phyloP scores from a whole-genome alignment of 64 coral and sea anemone genomes.

The Stylophora pistillata region DNA sequence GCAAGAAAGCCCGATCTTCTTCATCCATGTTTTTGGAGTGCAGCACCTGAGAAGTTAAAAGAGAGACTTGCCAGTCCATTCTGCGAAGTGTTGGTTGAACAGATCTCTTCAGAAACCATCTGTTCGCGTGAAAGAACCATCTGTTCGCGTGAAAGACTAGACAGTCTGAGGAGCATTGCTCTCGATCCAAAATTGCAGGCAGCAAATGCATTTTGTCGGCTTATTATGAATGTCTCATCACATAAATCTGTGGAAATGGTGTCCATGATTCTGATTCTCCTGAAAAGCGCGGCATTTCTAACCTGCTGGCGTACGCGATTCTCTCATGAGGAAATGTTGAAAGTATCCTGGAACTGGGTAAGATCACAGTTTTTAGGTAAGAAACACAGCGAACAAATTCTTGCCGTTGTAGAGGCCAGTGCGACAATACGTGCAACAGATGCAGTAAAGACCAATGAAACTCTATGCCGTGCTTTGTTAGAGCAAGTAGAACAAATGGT shows the following conservation, averaged over 20 bases:
- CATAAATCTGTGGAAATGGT: not conserved
- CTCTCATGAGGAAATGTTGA: not conserved
- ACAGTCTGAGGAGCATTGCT: not conserved
- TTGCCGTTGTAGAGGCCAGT: not conserved
- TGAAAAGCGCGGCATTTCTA: not conserved
- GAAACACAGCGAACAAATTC: not conserved
- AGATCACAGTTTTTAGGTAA: not conserved
- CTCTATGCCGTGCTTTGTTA: not conserved
- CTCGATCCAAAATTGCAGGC: not conserved
- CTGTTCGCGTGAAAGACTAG: no score
- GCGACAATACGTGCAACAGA: not conserved
- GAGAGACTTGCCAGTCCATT: slow-evolving; percentile 26
- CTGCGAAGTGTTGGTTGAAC: not conserved
- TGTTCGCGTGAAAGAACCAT: no score
- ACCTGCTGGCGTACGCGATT: not conserved
- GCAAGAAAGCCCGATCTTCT: slow-evolving; percentile 22
- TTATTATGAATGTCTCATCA: not conserved
- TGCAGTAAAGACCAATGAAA: not conserved
- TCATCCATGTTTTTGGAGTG: slow-evolving; percentile 10
- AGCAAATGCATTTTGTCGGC: not conserved
- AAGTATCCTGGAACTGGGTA: not conserved
- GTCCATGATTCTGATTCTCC: not conserved
- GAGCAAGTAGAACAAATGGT: not conserved
- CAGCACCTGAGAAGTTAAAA: slow-evolving; percentile 24
- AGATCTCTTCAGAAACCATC: not conserved